Evolutionary conservation across 2,888 invertebrate genomes (phyloP), one percentile per base, ranked within the genome.

Genomic region (Gymnoscelis rufifasciata): DNA sequence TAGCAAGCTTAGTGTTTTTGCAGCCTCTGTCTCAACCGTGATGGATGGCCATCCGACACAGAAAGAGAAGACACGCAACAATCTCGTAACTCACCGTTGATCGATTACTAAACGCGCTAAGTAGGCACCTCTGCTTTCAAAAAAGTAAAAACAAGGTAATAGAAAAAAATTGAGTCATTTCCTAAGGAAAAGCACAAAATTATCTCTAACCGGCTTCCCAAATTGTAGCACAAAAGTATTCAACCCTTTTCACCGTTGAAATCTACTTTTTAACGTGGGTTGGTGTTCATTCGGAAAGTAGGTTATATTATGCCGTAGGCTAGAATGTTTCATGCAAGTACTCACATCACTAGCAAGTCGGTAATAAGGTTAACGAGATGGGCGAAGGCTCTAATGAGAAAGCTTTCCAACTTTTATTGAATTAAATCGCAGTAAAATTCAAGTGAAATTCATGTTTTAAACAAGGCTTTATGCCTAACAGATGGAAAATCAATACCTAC

Each of bases 361-460:
- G 73, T 81, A 78, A 81, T 79, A 74, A 77, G 80, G 79, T 80
- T 81, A 82, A 82, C 78, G 79, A 80, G 74, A 65, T 66, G 68
- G 66, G 67, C 66, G 74, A 71, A 74, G 70, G 71, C 66, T 64
- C 70, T 75, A 79, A 77, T 71, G 74, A 74, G 73, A 66, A 64
- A 68, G 69, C 68, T 71, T 69, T 65, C 63, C 60, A 59, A 56
- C 66, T 67, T 77, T 74, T 65, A 75, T 72, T 74, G 57, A 70
- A 73, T 73, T 69, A 66, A 74, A 71, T 66, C 58, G 55, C 52
- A 52, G 58, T 46, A 56, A 52, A 56, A 55, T 47, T 53, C 36
- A 38, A 47, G 36, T 29, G 3, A 33, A 10, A 4, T n/a, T 10
- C n/a, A 10, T 5, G 5, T n/a, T 33, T 33, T 33, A 10, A 33